Percentiles rank a stretch among this genome's conserved stretches.
Conservation (phyloP, 1,140 invertebrate species). For the Zaprionus ghesquierei region DNA sequence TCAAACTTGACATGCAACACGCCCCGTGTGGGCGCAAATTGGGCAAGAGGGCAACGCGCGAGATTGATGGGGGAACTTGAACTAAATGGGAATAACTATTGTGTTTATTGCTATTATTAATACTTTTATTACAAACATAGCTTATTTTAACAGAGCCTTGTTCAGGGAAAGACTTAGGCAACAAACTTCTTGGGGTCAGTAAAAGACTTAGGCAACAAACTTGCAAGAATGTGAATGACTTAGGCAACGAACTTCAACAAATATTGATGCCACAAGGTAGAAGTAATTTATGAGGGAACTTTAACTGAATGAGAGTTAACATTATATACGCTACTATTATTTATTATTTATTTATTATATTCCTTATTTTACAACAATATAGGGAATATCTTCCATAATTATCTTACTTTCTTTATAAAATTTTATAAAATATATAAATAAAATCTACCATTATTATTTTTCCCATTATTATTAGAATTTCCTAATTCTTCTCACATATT, state of each 20-base stretch:
- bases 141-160: not conserved
- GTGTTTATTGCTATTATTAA: not conserved
- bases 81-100: not conserved
- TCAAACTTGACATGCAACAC: slow-evolving; percentile 36
- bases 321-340: too few species aligned
- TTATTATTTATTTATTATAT: too few species aligned
- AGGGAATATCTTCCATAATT: too few species aligned
- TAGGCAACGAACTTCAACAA: too few species aligned
- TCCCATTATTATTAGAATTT: too few species aligned
- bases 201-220: not conserved
- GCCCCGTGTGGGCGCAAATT: slow-evolving; percentile 33
- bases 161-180: not conserved
- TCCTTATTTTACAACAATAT: too few species aligned
- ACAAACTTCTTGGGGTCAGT: not conserved
- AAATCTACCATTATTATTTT: too few species aligned
- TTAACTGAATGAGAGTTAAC: not conserved
- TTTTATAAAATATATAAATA: too few species aligned
- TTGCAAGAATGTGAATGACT: not conserved
- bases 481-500: too few species aligned
- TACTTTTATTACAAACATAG: not conserved
- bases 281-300: too few species aligned
- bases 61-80: not conserved
- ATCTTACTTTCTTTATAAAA: too few species aligned
- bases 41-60: slow-evolving; percentile 6
- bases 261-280: not conserved